Conservation (phyloP, 2,888 invertebrate species). For the Lasioglossum lativentre region DNA sequence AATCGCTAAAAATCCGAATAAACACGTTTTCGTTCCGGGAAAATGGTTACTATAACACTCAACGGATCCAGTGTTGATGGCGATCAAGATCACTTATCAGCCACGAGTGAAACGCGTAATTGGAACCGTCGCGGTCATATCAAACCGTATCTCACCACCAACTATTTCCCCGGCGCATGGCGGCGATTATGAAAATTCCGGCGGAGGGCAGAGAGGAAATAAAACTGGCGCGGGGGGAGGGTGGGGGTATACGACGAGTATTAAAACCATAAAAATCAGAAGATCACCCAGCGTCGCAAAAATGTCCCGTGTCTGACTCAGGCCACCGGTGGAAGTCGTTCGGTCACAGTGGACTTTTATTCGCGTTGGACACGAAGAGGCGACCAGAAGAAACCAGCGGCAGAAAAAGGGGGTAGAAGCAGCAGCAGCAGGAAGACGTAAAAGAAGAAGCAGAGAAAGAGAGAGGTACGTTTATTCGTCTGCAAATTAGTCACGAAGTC, state of each 20-base stretch:
- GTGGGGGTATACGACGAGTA: background rate
- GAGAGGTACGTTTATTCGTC: conserved; percentile 70
- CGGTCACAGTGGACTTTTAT: conserved; percentile 21
- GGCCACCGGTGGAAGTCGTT: conserved; percentile 20
- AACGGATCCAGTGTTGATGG: too few relatives aligned
- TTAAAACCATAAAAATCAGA: background rate
- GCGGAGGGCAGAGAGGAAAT: background rate
- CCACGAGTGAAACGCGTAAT: too few relatives aligned
- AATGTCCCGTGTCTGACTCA: background rate
- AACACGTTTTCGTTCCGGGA: too few relatives aligned
- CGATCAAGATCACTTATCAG: too few relatives aligned
- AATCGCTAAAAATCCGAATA: too few relatives aligned
- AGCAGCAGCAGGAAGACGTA: background rate
- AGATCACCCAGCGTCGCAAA: background rate
- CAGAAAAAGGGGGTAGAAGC: conserved; percentile 9
- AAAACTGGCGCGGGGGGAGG: background rate
- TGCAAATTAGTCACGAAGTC: conserved; percentile 82
- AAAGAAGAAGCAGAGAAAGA: conserved; percentile 10
- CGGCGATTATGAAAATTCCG: background rate
- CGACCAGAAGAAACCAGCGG: background rate
- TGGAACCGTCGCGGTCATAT: too few relatives aligned
- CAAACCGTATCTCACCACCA: too few relatives aligned
- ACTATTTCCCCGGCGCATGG: too few relatives aligned
- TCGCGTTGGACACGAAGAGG: conserved; percentile 10
- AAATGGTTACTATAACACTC: too few relatives aligned